phyloP scores from a whole-genome alignment of 2,888 invertebrate species.

The Papilio protenor region DNA sequence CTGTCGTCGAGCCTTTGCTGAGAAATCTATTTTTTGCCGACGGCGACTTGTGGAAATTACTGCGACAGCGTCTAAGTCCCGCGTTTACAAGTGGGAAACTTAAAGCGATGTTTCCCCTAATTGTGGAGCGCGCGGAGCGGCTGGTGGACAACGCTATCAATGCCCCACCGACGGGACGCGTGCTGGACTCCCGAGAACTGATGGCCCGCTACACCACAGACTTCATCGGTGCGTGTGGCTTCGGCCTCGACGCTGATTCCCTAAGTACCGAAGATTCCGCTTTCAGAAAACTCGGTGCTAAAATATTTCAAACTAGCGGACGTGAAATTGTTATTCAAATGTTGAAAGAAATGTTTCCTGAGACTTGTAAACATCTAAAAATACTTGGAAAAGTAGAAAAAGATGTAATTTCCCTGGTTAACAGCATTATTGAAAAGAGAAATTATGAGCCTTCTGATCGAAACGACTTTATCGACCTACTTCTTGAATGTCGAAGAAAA shows the following conservation, averaged over 20 bases:
- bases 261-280: conserved; percentile 42
- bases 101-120: conserved; percentile 2
- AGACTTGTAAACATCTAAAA: conserved; percentile 47
- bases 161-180: conserved; percentile 3
- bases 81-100: conserved; percentile 44
- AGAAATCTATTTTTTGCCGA: conserved; percentile 45
- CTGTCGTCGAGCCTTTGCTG: conserved; percentile 42
- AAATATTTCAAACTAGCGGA: conserved; percentile 9
- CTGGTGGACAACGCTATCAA: conserved; percentile 45
- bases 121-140: conserved; percentile 45
- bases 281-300: conserved; percentile 28
- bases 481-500: conserved; percentile 51
- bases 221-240: conserved; percentile 44
- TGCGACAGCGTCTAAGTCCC: conserved; percentile 42
- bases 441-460: conserved; percentile 54
- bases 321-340: not conserved
- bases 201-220: conserved; percentile 47
- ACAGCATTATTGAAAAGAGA: conserved; percentile 56
- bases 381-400: conserved; percentile 57
- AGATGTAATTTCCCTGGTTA: conserved; percentile 54
- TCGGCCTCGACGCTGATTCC: conserved; percentile 46
- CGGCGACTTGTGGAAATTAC: conserved; percentile 44
- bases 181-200: conserved; percentile 42
- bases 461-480: conserved; percentile 53
- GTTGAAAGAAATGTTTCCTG: not conserved